Conservation (phyloP, 1,140 invertebrate species). For the Diploscapter pachys region DNA sequence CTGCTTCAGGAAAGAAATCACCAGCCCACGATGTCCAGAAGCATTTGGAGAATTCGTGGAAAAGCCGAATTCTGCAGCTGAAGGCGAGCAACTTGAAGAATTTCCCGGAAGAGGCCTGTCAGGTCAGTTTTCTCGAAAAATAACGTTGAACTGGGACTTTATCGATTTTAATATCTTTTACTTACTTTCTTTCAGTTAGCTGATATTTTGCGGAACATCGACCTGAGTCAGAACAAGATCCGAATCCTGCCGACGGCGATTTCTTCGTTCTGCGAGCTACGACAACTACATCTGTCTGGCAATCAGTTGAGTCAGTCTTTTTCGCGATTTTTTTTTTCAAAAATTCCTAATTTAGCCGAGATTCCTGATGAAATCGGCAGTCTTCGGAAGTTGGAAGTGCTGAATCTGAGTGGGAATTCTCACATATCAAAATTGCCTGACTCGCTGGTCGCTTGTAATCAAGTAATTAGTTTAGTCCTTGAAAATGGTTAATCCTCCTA, state of each 20-base stretch:
- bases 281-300: conserved; percentile 73
- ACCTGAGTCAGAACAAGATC: conserved; percentile 86
- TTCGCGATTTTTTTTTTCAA: conserved; percentile 15
- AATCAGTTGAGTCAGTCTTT: conserved; percentile 57
- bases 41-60: conserved; percentile 84
- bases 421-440: conserved; percentile 61
- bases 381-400: conserved; percentile 77
- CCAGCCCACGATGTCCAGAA: conserved; percentile 68
- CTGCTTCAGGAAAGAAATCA: conserved; percentile 35
- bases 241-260: conserved; percentile 73
- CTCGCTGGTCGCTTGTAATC: conserved; percentile 56
- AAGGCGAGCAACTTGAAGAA: conserved; percentile 75
- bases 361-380: conserved; percentile 46
- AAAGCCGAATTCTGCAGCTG: conserved; percentile 85
- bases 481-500: too few relatives aligned
- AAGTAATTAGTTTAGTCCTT: too few relatives aligned
- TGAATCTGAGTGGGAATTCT: conserved; percentile 73
- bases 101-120: conserved; percentile 50
- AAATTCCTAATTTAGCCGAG: conserved; percentile 11
- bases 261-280: conserved; percentile 74
- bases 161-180: conserved; percentile 63
- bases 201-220: conserved; percentile 77
- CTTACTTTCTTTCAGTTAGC: conserved; percentile 53
- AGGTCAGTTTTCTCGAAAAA: conserved; percentile 61
- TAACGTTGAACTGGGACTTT: too few relatives aligned